A percentile compares a stretch with the other conserved stretches of the same genome.
Conservation (phyloP, 2,113 vertebrate species). For the Lepisosteus osseus region DNA sequence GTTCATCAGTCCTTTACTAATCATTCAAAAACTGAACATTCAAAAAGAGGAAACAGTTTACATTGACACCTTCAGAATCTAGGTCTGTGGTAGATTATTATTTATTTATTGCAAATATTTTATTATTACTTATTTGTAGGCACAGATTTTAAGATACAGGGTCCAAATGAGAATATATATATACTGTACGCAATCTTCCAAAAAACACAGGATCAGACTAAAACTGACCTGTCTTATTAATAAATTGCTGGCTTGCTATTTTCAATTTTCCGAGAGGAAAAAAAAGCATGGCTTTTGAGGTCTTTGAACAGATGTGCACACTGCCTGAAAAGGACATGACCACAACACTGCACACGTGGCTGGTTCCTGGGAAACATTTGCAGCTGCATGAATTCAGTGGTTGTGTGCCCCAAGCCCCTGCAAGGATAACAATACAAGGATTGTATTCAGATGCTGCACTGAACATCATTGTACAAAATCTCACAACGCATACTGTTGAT, state of each 20-base stretch:
- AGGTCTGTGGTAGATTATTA: too few relatives aligned
- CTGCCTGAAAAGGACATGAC: neutral
- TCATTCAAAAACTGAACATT: too few relatives aligned
- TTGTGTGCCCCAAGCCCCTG: neutral
- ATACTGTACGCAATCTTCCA: neutral
- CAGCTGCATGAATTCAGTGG: conserved; percentile 9
- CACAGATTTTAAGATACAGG: too few relatives aligned
- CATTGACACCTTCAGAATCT: too few relatives aligned
- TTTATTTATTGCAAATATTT: too few relatives aligned
- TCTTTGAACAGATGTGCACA: neutral
- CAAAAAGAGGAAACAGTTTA: too few relatives aligned
- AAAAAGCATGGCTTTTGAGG: neutral
- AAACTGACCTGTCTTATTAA: conserved; percentile 1
- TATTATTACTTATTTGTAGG: too few relatives aligned
- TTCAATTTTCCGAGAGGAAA: neutral
- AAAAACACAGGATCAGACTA: neutral
- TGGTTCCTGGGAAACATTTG: neutral
- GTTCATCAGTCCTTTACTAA: too few relatives aligned
- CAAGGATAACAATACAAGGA: neutral
- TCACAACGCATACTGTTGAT: neutral
- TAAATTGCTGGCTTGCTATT: neutral
- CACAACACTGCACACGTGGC: neutral
- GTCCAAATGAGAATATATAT: too few relatives aligned
- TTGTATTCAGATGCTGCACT: neutral
- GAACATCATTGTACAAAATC: conserved; percentile 2